These are phyloP conservation scores for Chloropsis hardwickii DNA, from an alignment of 2,113 vertebrate genomes.

Conservation along the genomic window DNA sequence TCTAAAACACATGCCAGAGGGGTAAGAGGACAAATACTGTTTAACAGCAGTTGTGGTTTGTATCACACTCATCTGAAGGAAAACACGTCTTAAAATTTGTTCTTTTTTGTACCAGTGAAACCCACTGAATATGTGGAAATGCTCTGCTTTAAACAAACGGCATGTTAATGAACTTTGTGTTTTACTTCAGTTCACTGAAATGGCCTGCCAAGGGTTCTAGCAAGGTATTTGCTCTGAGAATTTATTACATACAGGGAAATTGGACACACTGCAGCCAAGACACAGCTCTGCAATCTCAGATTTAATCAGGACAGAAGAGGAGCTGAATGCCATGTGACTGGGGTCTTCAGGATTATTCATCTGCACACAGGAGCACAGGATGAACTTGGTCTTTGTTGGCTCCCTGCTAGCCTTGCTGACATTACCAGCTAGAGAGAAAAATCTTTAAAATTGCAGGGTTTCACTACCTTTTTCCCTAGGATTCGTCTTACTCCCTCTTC, in stretches of 20 bases:
- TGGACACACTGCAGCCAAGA: neutral
- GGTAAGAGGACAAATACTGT: neutral
- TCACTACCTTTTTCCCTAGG: neutral
- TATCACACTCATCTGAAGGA: neutral
- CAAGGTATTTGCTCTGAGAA: neutral
- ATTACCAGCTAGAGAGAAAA: neutral
- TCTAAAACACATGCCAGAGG: neutral
- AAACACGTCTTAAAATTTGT: neutral
- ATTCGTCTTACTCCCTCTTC: neutral
- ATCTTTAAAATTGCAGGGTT: neutral
- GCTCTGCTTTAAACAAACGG: neutral
- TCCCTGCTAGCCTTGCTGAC: neutral
- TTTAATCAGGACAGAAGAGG: neutral
- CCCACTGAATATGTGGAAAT: neutral
- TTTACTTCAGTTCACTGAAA: neutral
- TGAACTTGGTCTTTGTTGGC: too few relatives aligned
- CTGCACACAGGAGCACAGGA: neutral
- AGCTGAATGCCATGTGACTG: neutral
- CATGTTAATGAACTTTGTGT: neutral
- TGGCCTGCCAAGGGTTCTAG: neutral
- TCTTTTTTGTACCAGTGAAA: neutral
- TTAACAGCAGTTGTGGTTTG: neutral
- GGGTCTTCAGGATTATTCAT: neutral
- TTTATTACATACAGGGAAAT: neutral
- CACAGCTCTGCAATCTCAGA: neutral